Base-by-base conservation (phyloP, 2,797 vertebrate species). In the Merluccius polli region DNA sequence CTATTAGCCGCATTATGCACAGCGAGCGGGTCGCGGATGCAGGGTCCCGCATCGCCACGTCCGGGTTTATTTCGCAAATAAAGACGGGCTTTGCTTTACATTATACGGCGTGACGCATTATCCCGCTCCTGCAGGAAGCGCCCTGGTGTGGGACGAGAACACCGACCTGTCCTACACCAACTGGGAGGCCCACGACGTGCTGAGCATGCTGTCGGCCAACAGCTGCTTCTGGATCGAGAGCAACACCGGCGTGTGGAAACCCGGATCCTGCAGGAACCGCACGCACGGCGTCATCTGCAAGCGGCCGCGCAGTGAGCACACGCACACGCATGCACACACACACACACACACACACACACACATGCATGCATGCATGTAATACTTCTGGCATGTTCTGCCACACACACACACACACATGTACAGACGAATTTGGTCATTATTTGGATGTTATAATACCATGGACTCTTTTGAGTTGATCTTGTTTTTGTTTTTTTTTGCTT, bases 191-290 rank as follows among this genome's bases (percentile, higher is more conserved):
- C 96, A 94, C 0, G 95, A 96, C 13, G 95, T 95, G 73, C 95
- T 95, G 82, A 97, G 95, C 74, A 95, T 98, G 92, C 94, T 98
- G 41, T 98, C 97, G 38, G 94, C 94, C 77, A 98, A 98, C 87
- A 96, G 95, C 88, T 99, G 98, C 92, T 98, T 97, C 93, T 99
- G 97, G 97, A 96, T 99, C 86, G 95, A 97, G 89, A 97, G 96
- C 88, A 96, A 94, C 92, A 97, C 93, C 0, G 98, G 97, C 3
- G 82, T 95, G 67, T 99, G 98, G 98, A 96, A 87, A 59, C 92
- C 96, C 0, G 97, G 95, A 2, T 95, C 96, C 79, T 99, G 98
- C 92, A 92, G 93, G 71, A 98, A 98, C 1, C 77, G 95, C 79
- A 97, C 96, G 12, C 98, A 98, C 75, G 97, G 97, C 0, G 94